Evolutionary conservation across 2,888 invertebrate species (phyloP).

Genomic region (Fragum sueziense): DNA sequence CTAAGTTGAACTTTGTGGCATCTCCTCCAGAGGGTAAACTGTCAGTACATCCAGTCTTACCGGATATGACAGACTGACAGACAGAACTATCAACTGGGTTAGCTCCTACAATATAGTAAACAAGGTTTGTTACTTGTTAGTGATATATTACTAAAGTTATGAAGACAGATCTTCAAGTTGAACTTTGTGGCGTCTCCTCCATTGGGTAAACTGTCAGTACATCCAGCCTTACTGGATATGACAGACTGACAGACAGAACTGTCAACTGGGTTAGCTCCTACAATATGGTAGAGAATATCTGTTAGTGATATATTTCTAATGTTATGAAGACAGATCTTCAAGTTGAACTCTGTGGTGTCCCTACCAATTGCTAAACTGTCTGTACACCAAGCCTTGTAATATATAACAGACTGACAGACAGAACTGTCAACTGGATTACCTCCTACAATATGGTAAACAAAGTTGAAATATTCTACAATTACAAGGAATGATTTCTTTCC

Average conservation of each 20-base stretch:
- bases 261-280: slow-evolving; percentile 48
- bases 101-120: slow-evolving; percentile 27
- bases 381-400: slow-evolving; percentile 51
- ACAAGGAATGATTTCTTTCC: too few species aligned
- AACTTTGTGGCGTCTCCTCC: slow-evolving; percentile 56
- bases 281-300: too few species aligned
- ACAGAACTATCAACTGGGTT: slow-evolving; percentile 48
- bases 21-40: slow-evolving; percentile 42
- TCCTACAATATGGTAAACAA: too few species aligned
- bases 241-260: slow-evolving; percentile 55
- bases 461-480: too few species aligned
- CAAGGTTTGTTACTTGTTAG: too few species aligned
- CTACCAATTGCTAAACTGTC: slow-evolving; percentile 45
- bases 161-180: slow-evolving; percentile 64
- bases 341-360: slow-evolving; percentile 60
- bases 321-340: slow-evolving; percentile 18
- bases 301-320: too few species aligned
- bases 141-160: too few species aligned
- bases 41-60: slow-evolving; percentile 57
- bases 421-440: slow-evolving; percentile 53
- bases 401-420: slow-evolving; percentile 49
- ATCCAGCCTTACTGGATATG: slow-evolving; percentile 45
- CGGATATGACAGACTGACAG: slow-evolving; percentile 52
- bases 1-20: slow-evolving; percentile 61
- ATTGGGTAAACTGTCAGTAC: slow-evolving; percentile 50